Conservation (phyloP, 2,888 invertebrate species). For the Leptura quadrifasciata region DNA sequence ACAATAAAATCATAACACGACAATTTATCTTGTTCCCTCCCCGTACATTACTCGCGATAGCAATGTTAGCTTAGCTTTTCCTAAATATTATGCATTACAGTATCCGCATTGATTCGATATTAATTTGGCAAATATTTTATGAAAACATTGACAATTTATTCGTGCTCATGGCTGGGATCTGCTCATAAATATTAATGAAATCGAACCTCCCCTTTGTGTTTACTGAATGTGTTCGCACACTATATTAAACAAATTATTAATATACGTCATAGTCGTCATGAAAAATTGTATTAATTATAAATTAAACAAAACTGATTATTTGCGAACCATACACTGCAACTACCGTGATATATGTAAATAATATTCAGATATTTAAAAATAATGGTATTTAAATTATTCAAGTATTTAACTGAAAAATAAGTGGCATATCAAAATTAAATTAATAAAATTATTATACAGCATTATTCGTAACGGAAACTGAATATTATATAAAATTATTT, state of each 20-base stretch:
- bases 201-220: slow-evolving; percentile 65
- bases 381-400: slow-evolving; percentile 24
- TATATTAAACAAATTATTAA: slow-evolving; percentile 48
- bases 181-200: slow-evolving; percentile 70
- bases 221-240: slow-evolving; percentile 57
- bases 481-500: slow-evolving; percentile 41
- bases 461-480: slow-evolving; percentile 32
- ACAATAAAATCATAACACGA: slow-evolving; percentile 2
- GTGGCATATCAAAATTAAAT: slow-evolving; percentile 29
- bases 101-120: slow-evolving; percentile 68
- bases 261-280: slow-evolving; percentile 34
- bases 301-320: slow-evolving; percentile 36
- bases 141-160: slow-evolving; percentile 71
- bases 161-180: slow-evolving; percentile 67
- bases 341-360: slow-evolving; percentile 34
- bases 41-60: slow-evolving; percentile 49
- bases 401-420: slow-evolving; percentile 20
- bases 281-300: slow-evolving; percentile 43
- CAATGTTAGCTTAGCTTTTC: slow-evolving; percentile 61
- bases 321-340: slow-evolving; percentile 25
- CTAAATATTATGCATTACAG: slow-evolving; percentile 67
- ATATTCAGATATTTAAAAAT: slow-evolving; percentile 35
- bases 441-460: slow-evolving; percentile 36
- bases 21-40: slow-evolving; percentile 40
- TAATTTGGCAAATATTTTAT: slow-evolving; percentile 71